Evolutionary conservation across 2,888 invertebrate species (phyloP).

Genomic region (Apotomis capreana): DNA sequence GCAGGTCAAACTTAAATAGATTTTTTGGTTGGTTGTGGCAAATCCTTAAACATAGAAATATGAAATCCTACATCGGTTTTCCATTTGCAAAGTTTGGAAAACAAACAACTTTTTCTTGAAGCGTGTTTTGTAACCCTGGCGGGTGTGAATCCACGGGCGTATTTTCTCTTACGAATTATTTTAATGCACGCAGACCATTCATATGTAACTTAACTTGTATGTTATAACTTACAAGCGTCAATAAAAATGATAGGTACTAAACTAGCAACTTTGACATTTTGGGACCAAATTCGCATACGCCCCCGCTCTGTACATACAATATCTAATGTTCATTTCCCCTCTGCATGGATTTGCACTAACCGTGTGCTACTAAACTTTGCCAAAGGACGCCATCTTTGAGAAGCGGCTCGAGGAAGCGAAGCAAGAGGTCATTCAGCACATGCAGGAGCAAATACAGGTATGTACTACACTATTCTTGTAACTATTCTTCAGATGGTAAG

Average conservation of each 20-base stretch:
- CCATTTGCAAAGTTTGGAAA: too few species aligned
- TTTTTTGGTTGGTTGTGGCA: too few species aligned
- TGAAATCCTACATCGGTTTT: too few species aligned
- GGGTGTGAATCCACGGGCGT: too few species aligned
- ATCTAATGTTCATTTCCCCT: conserved; percentile 56
- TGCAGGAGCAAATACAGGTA: conserved; percentile 91
- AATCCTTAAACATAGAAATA: too few species aligned
- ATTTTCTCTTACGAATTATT: too few species aligned
- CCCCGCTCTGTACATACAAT: conserved; percentile 38
- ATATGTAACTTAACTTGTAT: too few species aligned
- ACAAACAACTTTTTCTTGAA: background rate
- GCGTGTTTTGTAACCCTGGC: too few species aligned
- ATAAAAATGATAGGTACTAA: background rate
- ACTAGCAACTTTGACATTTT: conserved; percentile 7
- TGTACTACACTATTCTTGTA: conserved; percentile 47
- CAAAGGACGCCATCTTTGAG: conserved; percentile 57
- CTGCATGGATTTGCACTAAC: conserved; percentile 79
- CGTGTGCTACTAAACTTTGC: conserved; percentile 67
- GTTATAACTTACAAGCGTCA: too few species aligned
- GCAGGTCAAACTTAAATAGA: too few species aligned
- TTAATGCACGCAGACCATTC: too few species aligned
- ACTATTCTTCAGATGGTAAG: background rate
- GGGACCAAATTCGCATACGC: conserved; percentile 19
- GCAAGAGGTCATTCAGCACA: conserved; percentile 86
- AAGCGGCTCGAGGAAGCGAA: conserved; percentile 58